Evolutionary conservation across 1,140 invertebrate genomes (phyloP).

Genomic region (Caenorhabditis tropicalis): DNA sequence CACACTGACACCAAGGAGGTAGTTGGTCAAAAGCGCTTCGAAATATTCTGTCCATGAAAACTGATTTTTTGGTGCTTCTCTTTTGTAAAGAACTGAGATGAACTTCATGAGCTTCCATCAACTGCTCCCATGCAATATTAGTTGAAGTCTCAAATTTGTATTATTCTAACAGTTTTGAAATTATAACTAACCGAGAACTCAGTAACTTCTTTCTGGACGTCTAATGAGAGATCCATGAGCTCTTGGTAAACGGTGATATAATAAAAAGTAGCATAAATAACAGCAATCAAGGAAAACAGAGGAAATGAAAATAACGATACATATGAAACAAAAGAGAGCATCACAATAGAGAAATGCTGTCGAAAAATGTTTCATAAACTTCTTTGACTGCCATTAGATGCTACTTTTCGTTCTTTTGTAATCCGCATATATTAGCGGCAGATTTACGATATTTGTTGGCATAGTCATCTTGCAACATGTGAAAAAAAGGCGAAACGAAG

Average conservation of each 20-base stretch:
- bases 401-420: not conserved
- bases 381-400: not conserved
- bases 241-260: not conserved
- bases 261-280: not conserved
- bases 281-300: not conserved
- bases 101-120: not conserved
- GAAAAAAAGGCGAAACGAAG: not conserved
- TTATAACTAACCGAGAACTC: not conserved
- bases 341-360: not conserved
- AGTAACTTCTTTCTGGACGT: not conserved
- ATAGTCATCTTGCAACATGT: not conserved
- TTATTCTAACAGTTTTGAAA: not conserved
- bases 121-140: not conserved
- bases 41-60: not conserved
- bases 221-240: not conserved
- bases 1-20: not conserved
- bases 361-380: not conserved
- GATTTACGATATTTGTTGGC: not conserved
- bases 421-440: slow-evolving; percentile 2
- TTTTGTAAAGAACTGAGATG: not conserved
- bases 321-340: not conserved
- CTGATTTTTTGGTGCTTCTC: not conserved
- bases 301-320: not conserved
- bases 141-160: not conserved
- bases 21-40: not conserved